Conservation (phyloP, 2,113 vertebrate genomes). For the Fukomys damarensis region DNA sequence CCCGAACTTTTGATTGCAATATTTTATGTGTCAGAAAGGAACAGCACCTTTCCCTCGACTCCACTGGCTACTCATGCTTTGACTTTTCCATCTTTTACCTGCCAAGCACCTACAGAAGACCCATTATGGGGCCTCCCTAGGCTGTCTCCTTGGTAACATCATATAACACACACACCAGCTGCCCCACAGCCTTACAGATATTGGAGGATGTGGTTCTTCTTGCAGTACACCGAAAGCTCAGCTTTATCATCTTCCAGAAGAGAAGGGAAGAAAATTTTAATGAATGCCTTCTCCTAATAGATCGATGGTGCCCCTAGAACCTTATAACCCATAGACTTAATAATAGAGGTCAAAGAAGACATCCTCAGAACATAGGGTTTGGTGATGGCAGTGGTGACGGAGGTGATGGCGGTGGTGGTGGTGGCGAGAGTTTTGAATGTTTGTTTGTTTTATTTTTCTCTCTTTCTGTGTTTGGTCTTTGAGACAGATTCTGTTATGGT, state of each 20-base stretch:
- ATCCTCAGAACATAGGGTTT: neutral
- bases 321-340: neutral
- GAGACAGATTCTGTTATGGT: conserved; percentile 83
- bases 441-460: conserved; percentile 65
- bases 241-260: neutral
- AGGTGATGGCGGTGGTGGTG: neutral
- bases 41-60: neutral
- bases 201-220: neutral
- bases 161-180: neutral
- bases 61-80: neutral
- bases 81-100: neutral
- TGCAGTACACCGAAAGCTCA: neutral
- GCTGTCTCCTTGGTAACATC: neutral
- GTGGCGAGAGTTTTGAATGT: conserved; percentile 18
- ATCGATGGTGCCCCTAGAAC: neutral
- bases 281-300: neutral
- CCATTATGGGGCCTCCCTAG: neutral
- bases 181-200: neutral
- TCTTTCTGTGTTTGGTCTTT: conserved; percentile 66
- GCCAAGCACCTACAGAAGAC: neutral
- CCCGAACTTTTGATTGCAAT: neutral
- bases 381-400: neutral
- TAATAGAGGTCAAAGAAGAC: neutral
- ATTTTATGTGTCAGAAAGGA: neutral
- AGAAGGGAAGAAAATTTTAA: neutral